Evolutionary conservation across 2,113 vertebrate genomes (phyloP).

Genomic region (Peromyscus leucopus): DNA sequence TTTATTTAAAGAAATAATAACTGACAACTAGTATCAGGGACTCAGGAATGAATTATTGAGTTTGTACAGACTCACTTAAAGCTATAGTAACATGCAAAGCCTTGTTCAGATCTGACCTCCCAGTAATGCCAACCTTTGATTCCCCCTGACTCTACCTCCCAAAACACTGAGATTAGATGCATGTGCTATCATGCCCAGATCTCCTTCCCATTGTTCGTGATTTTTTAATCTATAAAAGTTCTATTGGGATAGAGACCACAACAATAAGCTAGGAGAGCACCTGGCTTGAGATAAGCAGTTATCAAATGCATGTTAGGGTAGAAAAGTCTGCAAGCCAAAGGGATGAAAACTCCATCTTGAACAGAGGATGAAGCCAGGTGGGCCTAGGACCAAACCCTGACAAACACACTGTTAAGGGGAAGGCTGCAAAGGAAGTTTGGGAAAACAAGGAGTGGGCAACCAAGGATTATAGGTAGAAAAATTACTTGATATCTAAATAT

Average conservation of each 20-base stretch:
- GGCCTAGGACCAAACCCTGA: not conserved
- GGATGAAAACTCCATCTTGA: not conserved
- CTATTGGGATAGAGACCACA: not conserved
- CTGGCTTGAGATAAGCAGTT: not conserved
- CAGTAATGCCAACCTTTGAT: too few species aligned
- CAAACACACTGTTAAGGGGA: not conserved
- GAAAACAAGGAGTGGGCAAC: not conserved
- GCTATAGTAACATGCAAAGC: not conserved
- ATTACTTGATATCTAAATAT: not conserved
- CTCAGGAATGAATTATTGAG: not conserved
- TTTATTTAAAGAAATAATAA: not conserved
- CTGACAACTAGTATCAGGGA: not conserved
- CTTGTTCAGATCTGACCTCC: not conserved
- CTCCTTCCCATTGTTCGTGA: not conserved
- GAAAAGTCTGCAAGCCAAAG: not conserved
- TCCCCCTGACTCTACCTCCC: not conserved
- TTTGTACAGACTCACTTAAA: not conserved
- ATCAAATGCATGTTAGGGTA: not conserved
- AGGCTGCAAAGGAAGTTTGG: not conserved
- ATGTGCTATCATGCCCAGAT: not conserved
- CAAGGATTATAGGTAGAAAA: slow-evolving; percentile 16
- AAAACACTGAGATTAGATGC: not conserved
- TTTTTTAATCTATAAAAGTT: not conserved
- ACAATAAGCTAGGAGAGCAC: not conserved
- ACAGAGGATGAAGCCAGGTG: not conserved